These are phyloP conservation scores for Cygnus atratus DNA, from an alignment of 2,113 vertebrate species.

Conservation along the genomic window DNA sequence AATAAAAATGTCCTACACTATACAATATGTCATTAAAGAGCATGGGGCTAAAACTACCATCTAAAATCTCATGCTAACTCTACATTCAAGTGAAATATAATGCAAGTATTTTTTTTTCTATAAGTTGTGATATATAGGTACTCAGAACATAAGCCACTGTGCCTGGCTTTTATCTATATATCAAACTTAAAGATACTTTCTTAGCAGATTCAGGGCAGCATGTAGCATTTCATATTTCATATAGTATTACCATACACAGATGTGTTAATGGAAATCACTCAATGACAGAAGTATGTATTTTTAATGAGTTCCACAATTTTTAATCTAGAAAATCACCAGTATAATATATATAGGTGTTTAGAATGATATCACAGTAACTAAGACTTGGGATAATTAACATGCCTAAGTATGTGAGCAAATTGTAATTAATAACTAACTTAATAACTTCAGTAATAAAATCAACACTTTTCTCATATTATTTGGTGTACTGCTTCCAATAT, in stretches of 20 bases:
- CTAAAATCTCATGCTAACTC: not conserved
- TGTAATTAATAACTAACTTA: constrained; percentile 6
- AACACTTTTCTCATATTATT: not conserved
- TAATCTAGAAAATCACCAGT: not conserved
- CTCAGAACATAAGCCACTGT: not conserved
- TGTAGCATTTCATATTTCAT: not conserved
- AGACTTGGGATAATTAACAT: not conserved
- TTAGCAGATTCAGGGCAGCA: not conserved
- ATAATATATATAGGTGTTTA: not conserved
- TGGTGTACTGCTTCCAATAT: not conserved
- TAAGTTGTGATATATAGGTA: not conserved
- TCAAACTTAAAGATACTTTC: not conserved
- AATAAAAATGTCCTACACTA: not conserved
- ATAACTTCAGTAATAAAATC: not conserved
- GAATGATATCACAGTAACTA: not conserved
- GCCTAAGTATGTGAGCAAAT: not conserved
- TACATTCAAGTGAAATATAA: not conserved
- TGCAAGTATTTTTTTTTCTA: not conserved
- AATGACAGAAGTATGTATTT: not conserved
- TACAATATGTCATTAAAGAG: not conserved
- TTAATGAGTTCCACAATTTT: not conserved
- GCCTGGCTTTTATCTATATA: not conserved
- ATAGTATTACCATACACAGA: not conserved
- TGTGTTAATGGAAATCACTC: not conserved
- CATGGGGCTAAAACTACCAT: not conserved